Conservation (phyloP, 2,797 vertebrate species). For the Chaetophractus vellerosus region DNA sequence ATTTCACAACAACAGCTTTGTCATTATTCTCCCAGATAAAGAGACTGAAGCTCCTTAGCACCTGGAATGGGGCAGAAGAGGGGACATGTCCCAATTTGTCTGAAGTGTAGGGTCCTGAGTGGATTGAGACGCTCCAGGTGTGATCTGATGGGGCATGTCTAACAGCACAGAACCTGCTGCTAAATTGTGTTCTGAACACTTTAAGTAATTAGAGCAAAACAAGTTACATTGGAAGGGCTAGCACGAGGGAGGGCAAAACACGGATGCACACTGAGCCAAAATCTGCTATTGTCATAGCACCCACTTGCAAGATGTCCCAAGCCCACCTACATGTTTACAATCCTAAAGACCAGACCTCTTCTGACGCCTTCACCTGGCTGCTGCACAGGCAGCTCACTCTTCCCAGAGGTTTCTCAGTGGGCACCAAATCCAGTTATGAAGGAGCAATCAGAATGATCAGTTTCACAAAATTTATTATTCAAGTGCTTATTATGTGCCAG, state of each 20-base stretch:
- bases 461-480: conserved; percentile 5
- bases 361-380: not conserved
- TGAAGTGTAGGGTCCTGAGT: not conserved
- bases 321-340: too few relatives aligned
- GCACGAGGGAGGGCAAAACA: not conserved
- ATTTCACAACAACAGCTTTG: not conserved
- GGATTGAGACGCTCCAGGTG: not conserved
- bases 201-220: not conserved
- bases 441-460: not conserved
- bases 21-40: not conserved
- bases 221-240: conserved; percentile 22
- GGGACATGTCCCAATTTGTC: not conserved
- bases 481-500: not conserved
- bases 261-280: not conserved
- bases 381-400: not conserved
- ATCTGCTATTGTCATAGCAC: not conserved
- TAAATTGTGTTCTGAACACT: not conserved
- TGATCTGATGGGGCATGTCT: not conserved
- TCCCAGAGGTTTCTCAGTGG: not conserved
- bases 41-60: not conserved
- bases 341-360: not conserved
- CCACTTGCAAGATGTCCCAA: not conserved
- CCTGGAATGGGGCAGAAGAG: not conserved
- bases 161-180: not conserved
- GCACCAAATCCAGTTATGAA: not conserved